Percentiles rank a stretch among this genome's conserved stretches.
Conservation (phyloP, 2,797 vertebrate genomes). For the Bryconaethiops microstoma region DNA sequence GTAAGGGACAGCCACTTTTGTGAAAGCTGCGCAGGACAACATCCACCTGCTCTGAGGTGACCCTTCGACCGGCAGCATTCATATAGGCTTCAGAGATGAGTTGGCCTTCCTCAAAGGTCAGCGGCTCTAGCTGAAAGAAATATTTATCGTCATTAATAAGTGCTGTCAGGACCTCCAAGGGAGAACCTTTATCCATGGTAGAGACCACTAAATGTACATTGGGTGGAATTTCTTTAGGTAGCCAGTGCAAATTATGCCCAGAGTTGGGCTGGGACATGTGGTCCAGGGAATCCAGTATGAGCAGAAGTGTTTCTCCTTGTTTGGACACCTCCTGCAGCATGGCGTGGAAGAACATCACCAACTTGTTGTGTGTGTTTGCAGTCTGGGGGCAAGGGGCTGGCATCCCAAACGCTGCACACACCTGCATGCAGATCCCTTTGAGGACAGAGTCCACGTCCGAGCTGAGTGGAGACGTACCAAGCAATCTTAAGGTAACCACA, state of each 20-base stretch:
- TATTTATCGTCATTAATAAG: conserved; percentile 50
- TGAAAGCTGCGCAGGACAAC: conserved; percentile 70
- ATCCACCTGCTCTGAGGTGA: conserved; percentile 70
- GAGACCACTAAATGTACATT: conserved; percentile 80
- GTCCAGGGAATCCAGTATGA: conserved; percentile 81
- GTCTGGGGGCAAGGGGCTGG: conserved; percentile 65
- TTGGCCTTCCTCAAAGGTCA: conserved; percentile 66
- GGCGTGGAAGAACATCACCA: conserved; percentile 74
- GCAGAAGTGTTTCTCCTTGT: conserved; percentile 69
- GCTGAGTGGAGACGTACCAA: conserved; percentile 75
- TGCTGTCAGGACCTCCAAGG: conserved; percentile 60
- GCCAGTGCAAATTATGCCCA: conserved; percentile 71
- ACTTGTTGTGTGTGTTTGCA: conserved; percentile 62
- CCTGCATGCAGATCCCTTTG: conserved; percentile 76
- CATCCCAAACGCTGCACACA: conserved; percentile 73
- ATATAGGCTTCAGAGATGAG: conserved; percentile 73
- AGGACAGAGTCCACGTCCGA: conserved; percentile 72
- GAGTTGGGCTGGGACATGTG: conserved; percentile 66
- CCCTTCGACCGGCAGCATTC: conserved; percentile 31
- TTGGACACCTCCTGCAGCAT: conserved; percentile 71
- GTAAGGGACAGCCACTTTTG: conserved; percentile 71
- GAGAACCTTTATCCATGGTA: conserved; percentile 56
- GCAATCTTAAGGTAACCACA: conserved; percentile 68
- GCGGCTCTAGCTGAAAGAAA: conserved; percentile 72
- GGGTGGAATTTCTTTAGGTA: conserved; percentile 76